Conservation (phyloP, 2,888 invertebrate species). For the Lathronympha strigana region DNA sequence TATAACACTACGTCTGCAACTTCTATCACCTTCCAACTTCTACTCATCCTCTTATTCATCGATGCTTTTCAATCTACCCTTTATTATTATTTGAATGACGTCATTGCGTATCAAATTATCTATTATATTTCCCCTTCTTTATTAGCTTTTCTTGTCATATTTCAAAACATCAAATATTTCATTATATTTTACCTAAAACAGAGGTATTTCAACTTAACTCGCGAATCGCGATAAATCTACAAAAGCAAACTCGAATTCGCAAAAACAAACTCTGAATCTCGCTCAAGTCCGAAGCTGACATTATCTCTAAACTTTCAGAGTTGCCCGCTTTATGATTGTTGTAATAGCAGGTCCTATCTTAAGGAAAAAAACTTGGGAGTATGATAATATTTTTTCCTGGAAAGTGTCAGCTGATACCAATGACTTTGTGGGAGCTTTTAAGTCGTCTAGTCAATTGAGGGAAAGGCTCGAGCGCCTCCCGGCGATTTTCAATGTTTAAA, state of each 20-base stretch:
- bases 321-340: slow-evolving; percentile 30
- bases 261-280: slow-evolving; percentile 19
- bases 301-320: slow-evolving; percentile 32
- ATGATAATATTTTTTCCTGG: slow-evolving; percentile 26
- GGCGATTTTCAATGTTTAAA: too few species aligned
- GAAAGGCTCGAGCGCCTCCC: not conserved
- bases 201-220: not conserved
- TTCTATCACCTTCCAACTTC: too few species aligned
- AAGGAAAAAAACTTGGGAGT: slow-evolving; percentile 18
- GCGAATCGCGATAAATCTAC: slow-evolving; percentile 23
- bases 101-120: too few species aligned
- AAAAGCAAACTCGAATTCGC: slow-evolving; percentile 11
- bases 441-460: not conserved
- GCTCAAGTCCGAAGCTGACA: slow-evolving; percentile 16
- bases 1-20: too few species aligned
- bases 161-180: too few species aligned
- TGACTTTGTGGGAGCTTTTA: not conserved
- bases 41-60: too few species aligned
- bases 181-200: not conserved
- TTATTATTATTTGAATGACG: too few species aligned
- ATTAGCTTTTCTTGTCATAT: too few species aligned
- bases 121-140: too few species aligned
- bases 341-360: slow-evolving; percentile 37
- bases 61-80: too few species aligned
- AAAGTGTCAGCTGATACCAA: slow-evolving; percentile 8